Evolutionary conservation across 30 jellyfish, hydroid and myxozoan species (phyloP), one percentile per base, ranked within the genome.

Genomic region (Hydra vulgaris): DNA sequence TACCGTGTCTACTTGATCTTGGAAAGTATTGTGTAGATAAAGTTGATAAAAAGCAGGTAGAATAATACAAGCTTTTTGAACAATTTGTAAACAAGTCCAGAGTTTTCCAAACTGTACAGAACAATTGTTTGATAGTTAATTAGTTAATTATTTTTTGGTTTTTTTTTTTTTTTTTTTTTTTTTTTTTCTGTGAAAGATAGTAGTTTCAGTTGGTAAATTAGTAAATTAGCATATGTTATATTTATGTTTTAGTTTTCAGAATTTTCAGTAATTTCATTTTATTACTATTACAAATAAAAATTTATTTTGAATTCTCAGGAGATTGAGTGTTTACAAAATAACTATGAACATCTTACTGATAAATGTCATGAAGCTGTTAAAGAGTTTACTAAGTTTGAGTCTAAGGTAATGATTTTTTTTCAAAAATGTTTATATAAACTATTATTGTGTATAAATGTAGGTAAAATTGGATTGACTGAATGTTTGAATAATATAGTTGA

Each of bases 331-430:
- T 81, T 92, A 52, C 98, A 92, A 73, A 80, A 80, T 53, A 68
- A 84, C 53, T 87, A 72, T 72, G 98, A 92, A 17, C 73, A 74
- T 5, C 88, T 92, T 54, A 61, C 52, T 1, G 67, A 18, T 0
- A 27, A 83, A 76, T 92, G 98, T 82, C 84, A 77, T 66, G 83
- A 68, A 21, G 98, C 98, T 8, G 70, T 92, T 54, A 85, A 87
- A 18, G 85, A 87, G 54, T 87, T 92, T 79, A 92, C 98, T 16
- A 93, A 92, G 80, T 27, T 80, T 72, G 98, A 92, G 73, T 73
- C 98, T 23, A 95, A 92, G 96, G 98, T 92, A 66, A 7, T 24
- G 8, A 3, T 40, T 40, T 40, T 40, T 12, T 3, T 3, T 3
- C 61, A 12, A 40, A 40, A 40, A 40, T 40, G 5, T 40, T 40